Evolutionary conservation across 2,797 vertebrate species (phyloP).

Genomic region (Gouania willdenowi): DNA sequence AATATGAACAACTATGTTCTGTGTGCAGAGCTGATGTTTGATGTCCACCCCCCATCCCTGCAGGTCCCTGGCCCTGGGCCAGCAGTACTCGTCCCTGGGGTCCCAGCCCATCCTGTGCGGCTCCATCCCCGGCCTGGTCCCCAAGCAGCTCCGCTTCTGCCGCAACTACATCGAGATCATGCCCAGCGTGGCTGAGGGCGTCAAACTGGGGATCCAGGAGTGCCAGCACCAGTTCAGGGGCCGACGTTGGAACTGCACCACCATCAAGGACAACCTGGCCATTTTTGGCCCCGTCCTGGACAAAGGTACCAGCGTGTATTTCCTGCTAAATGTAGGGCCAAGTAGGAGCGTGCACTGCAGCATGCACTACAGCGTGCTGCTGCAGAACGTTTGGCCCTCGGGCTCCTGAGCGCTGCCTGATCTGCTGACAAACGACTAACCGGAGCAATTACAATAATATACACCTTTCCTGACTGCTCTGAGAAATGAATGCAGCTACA

Average conservation of each 20-base stretch:
- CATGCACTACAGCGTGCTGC: conserved; percentile 25
- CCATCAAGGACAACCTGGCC: conserved; percentile 89
- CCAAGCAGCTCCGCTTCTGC: conserved; percentile 97
- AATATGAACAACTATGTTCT: too few relatives aligned
- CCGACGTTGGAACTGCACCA: conserved; percentile 96
- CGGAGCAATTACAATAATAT: conserved; percentile 63
- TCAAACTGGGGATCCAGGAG: conserved; percentile 94
- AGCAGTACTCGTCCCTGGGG: conserved; percentile 90
- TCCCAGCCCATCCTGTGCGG: conserved; percentile 91
- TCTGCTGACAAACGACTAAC: conserved; percentile 56
- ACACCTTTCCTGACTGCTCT: conserved; percentile 54
- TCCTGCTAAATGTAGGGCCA: too few relatives aligned
- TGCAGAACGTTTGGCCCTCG: conserved; percentile 28
- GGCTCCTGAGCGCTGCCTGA: conserved; percentile 36
- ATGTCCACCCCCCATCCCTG: background rate
- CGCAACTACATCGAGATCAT: conserved; percentile 98
- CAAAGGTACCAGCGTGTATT: too few relatives aligned
- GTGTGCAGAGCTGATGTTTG: too few relatives aligned
- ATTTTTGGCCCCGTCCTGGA: conserved; percentile 96
- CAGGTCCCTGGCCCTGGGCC: conserved; percentile 94
- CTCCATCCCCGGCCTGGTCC: conserved; percentile 93
- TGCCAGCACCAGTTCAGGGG: conserved; percentile 97
- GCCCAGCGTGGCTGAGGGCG: conserved; percentile 94
- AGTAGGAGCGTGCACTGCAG: too few relatives aligned
- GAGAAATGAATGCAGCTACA: conserved; percentile 51